Percentiles rank a stretch among this genome's conserved stretches.
phyloP scores from a whole-genome alignment of 2,888 invertebrate species.

The Sabellastarte sp. region DNA sequence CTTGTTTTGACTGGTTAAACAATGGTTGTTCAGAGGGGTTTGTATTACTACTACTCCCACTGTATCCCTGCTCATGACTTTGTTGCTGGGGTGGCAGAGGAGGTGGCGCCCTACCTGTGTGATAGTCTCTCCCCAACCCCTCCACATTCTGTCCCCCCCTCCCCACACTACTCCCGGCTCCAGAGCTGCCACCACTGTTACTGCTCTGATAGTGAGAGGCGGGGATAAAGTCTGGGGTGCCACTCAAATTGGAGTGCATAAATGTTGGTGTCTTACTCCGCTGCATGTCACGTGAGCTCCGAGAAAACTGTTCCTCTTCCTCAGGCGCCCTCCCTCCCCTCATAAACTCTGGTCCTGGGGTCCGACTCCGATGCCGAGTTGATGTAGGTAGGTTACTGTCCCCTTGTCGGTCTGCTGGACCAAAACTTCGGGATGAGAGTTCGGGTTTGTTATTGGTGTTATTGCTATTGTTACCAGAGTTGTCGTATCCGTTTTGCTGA shows the following conservation, averaged over 20 bases:
- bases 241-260: slow-evolving; percentile 19
- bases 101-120: background rate
- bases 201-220: slow-evolving; percentile 30
- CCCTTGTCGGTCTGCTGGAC: slow-evolving; percentile 5
- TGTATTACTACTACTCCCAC: background rate
- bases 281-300: slow-evolving; percentile 36
- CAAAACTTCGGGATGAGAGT: slow-evolving; percentile 2
- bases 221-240: slow-evolving; percentile 37
- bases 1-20: background rate
- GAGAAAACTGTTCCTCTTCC: slow-evolving; percentile 41
- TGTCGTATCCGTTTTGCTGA: background rate
- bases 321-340: slow-evolving; percentile 29
- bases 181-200: background rate
- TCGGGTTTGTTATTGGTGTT: background rate
- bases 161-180: background rate
- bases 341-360: slow-evolving; percentile 59
- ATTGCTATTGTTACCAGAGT: background rate
- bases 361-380: slow-evolving; percentile 38
- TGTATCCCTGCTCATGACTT: background rate
- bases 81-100: background rate
- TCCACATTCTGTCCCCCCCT: background rate
- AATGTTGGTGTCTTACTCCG: slow-evolving; percentile 53
- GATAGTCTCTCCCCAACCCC: background rate
- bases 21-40: no score
- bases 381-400: slow-evolving; percentile 4